Evolutionary conservation across 1,140 invertebrate genomes (phyloP), one percentile per base, ranked within the genome.

Genomic region (Euschistus heros): DNA sequence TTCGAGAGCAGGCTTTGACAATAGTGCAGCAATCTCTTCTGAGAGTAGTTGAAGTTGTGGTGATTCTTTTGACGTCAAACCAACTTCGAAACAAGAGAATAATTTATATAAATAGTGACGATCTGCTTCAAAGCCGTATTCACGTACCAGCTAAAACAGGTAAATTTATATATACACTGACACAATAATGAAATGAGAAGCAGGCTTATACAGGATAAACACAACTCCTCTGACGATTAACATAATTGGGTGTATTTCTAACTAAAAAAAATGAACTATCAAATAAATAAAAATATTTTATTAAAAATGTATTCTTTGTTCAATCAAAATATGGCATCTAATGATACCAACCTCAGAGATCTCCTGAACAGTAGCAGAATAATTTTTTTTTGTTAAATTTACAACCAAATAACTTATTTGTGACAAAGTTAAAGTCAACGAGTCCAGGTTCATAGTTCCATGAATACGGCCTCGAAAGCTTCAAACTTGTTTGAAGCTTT

Each of bases 401-500:
- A 86, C 84, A 83, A 96, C 88, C 80, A 94, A 89, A 88, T 90
- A 91, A 88, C 86, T 89, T 82, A 96, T 95, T 87, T 95, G 91
- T 84, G 90, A 91, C 86, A 94, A 88, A 84, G 91, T 91, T 88
- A 93, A 92, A 84, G 89, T 92, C 85, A 92, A 86, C 85, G 92
- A 88, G 84, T 94, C 91, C 84, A 94, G 89, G 89, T 94, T 94
- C 92, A 96, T 95, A 92, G 88, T 94, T 94, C 89, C 87, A 91
- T 92, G 85, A 88, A 89, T 80, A 79, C 82, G 78, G 81, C 82
- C 79, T 83, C 81, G 83, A 84, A 84, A 84, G 83, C 84, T 86
- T 88, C 86, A 88, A 87, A 86, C 80, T 80, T 76, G 80, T 84
- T 87, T 87, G 86, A 88, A 88, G 86, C 86, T 87, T 87, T 84